Base-by-base conservation (phyloP, 2,113 vertebrate species). In the Pithys albifrons region DNA sequence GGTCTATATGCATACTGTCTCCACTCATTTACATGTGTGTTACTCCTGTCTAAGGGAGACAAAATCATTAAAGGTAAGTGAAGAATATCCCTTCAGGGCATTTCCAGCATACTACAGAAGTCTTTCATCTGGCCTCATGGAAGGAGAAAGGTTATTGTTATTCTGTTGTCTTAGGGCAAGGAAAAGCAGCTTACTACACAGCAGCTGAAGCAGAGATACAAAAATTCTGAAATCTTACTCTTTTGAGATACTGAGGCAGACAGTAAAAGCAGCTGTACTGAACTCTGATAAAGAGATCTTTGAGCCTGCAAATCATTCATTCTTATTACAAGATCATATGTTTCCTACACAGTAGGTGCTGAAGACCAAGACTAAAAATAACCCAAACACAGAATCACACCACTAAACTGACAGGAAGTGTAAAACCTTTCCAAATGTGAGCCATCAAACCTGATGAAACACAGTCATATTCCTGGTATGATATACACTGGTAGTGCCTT, bases 331-430 rank as follows among this genome's bases (percentile, higher is more conserved):
- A 74, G 43, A 52, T 43, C 46, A 39, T n/a, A 39, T 0, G 0
- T 89, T 94, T 92, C 66, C 41, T 85, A 71, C 35, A 64, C 49
- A 79, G 84, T 62, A 91, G 78, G 14, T n/a, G 22, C 79, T 83
- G 70, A 94, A 96, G 70, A 79, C 55, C 37, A 70, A 69, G 19
- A 52, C 77, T 93, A 96, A 95, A 95, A 97, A 95, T 93, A 96
- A 86, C 66, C 23, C n/a, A 64, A 48, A 83, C 72, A 23, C 70
- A 87, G 89, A 89, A 92, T 88, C 54, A 94, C 57, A 92, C 76
- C 43, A 45, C 48, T 93, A 64, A 93, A 83, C 77, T 94, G 72
- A 95, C 91, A 96, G 94, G 95, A 97, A 96, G 54, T 71, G 28
- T 79, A 92, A 94, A 92, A 87, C 84, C 77, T 58, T 94, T 88